Percentiles rank a stretch among this genome's conserved stretches.
Conservation (phyloP, 2,888 invertebrate species). For the Agonopterix heracliana region DNA sequence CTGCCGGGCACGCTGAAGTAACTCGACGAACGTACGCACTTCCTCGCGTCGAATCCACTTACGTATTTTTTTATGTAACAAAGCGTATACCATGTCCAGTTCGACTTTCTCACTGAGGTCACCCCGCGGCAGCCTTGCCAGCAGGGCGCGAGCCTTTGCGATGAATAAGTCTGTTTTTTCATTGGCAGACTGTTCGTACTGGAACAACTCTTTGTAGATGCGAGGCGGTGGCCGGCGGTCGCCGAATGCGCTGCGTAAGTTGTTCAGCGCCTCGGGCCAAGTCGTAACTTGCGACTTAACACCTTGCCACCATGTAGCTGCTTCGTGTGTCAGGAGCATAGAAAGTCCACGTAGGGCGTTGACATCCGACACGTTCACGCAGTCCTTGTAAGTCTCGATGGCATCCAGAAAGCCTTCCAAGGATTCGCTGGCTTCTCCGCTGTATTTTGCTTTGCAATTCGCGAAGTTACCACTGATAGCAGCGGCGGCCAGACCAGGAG, state of each 20-base stretch:
- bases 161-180: conserved; percentile 3
- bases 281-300: not conserved
- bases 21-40: not conserved
- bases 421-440: conserved; percentile 1
- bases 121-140: not conserved
- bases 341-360: conserved; percentile 7
- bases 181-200: not conserved
- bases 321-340: conserved; percentile 3
- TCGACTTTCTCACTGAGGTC: not conserved
- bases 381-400: conserved; percentile 7
- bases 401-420: conserved; percentile 12
- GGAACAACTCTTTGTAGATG: not conserved
- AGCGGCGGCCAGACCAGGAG: not conserved
- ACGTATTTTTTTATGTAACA: not conserved
- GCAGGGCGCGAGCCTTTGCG: not conserved
- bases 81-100: conserved; percentile 2
- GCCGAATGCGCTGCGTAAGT: not conserved
- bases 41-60: not conserved
- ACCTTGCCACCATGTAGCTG: conserved; percentile 4
- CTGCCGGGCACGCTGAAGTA: not conserved
- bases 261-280: not conserved
- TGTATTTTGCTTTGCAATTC: conserved; percentile 7
- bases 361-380: conserved; percentile 5
- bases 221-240: not conserved
- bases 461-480: conserved; percentile 6